These are phyloP conservation scores for Drosophila nasuta DNA, from an alignment of 1,140 invertebrate species.

Conservation along the genomic window DNA sequence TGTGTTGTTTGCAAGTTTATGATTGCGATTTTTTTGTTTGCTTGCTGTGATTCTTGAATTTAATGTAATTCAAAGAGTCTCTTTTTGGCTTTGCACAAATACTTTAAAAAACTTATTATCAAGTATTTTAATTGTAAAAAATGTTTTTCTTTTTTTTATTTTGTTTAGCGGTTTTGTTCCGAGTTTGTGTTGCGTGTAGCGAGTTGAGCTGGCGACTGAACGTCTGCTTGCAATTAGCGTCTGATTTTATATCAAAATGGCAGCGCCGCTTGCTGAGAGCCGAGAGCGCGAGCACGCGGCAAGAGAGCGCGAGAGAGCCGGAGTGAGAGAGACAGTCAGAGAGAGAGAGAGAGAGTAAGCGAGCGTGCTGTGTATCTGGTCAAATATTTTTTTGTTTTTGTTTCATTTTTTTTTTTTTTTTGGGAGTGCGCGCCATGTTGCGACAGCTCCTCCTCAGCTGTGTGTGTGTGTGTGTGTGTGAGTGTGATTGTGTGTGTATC, in stretches of 20 bases:
- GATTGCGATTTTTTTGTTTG: constrained; percentile 50
- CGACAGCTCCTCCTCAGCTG: constrained; percentile 38
- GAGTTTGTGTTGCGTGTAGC: constrained; percentile 54
- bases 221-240: constrained; percentile 72
- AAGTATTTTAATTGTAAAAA: constrained; percentile 20
- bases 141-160: constrained; percentile 17
- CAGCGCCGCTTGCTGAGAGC: constrained; percentile 28
- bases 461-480: background rate
- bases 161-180: constrained; percentile 15
- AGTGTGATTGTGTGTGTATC: constrained; percentile 9
- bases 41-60: constrained; percentile 55
- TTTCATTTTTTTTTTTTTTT: constrained; percentile 7
- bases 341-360: constrained; percentile 9
- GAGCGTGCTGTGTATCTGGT: constrained; percentile 56
- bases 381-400: constrained; percentile 33
- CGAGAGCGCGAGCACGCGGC: constrained; percentile 15
- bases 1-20: constrained; percentile 4
- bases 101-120: constrained; percentile 37
- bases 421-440: constrained; percentile 46
- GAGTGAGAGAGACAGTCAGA: background rate
- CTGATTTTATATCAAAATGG: constrained; percentile 71
- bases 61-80: constrained; percentile 70
- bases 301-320: constrained; percentile 16
- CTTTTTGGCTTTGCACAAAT: constrained; percentile 51
- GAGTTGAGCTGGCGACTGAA: constrained; percentile 80